Percentiles rank a stretch among this genome's conserved stretches.
Evolutionary conservation across 1,140 invertebrate genomes (phyloP).

Genomic region (Reticulitermes speratus): DNA sequence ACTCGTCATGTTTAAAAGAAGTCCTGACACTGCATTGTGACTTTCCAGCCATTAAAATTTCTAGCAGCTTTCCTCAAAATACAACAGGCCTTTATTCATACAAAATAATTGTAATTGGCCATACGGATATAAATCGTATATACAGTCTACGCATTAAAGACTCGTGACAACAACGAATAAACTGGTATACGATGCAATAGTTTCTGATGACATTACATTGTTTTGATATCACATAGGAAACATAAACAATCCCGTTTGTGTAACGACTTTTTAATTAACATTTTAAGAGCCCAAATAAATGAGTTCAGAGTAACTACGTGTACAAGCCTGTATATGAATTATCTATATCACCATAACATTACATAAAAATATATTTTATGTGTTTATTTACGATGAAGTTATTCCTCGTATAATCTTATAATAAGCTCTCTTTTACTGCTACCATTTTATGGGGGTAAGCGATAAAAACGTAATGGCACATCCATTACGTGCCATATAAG

Average conservation of each 20-base stretch:
- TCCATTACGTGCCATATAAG: slow-evolving; percentile 18
- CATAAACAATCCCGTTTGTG: slow-evolving; percentile 2
- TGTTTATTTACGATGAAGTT: slow-evolving; percentile 21
- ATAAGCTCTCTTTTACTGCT: slow-evolving; percentile 22
- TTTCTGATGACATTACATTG: neutral
- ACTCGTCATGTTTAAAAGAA: neutral
- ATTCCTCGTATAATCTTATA: slow-evolving; percentile 22
- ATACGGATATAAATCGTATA: neutral
- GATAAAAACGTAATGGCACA: slow-evolving; percentile 18
- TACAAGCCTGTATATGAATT: slow-evolving; percentile 12
- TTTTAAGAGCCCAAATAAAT: slow-evolving; percentile 12
- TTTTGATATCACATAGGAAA: neutral
- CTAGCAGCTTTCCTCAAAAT: neutral
- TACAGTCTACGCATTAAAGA: neutral
- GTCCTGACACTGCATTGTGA: neutral
- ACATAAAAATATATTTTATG: slow-evolving; percentile 15
- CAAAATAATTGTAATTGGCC: neutral
- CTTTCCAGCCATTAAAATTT: neutral
- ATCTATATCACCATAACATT: slow-evolving; percentile 9
- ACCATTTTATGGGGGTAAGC: slow-evolving; percentile 4
- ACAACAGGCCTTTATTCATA: neutral
- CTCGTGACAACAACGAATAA: neutral
- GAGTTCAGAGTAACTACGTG: slow-evolving; percentile 10
- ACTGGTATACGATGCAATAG: neutral
- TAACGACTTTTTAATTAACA: slow-evolving; percentile 19